A percentile compares a stretch with the other conserved stretches of the same genome.
Conservation (phyloP, 2,797 vertebrate species). For the Propithecus deckenii region DNA sequence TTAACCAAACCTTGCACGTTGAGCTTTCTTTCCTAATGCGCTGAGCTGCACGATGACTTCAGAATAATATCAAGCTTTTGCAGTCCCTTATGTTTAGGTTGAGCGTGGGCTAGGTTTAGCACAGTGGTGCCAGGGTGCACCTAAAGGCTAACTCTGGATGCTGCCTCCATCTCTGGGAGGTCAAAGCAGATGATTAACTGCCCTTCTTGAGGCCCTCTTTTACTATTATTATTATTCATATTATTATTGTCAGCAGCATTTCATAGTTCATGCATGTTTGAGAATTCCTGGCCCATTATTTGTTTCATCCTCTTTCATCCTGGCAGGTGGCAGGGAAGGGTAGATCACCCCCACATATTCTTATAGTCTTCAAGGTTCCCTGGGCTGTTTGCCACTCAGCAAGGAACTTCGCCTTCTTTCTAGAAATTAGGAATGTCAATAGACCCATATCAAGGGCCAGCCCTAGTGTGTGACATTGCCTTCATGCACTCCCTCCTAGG, state of each 20-base stretch:
- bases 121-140: neutral
- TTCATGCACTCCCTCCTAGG: neutral
- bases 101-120: neutral
- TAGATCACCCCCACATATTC: neutral
- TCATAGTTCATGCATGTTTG: conserved; percentile 32
- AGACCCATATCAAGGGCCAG: neutral
- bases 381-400: neutral
- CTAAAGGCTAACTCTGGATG: neutral
- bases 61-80: conserved; percentile 79
- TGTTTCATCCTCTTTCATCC: conserved; percentile 17
- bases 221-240: conserved; percentile 53
- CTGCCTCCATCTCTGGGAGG: neutral
- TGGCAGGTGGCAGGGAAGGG: neutral
- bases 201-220: neutral
- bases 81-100: conserved; percentile 53
- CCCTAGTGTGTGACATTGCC: neutral
- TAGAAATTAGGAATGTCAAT: neutral
- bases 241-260: neutral
- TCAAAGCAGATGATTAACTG: conserved; percentile 26
- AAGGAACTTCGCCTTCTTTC: neutral
- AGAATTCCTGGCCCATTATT: conserved; percentile 26
- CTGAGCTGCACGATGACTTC: conserved; percentile 84
- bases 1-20: conserved; percentile 86
- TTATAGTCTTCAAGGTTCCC: neutral
- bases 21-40: conserved; percentile 86